phyloP scores from a whole-genome alignment of 2,888 invertebrate species.

The Seira sanloemensis region DNA sequence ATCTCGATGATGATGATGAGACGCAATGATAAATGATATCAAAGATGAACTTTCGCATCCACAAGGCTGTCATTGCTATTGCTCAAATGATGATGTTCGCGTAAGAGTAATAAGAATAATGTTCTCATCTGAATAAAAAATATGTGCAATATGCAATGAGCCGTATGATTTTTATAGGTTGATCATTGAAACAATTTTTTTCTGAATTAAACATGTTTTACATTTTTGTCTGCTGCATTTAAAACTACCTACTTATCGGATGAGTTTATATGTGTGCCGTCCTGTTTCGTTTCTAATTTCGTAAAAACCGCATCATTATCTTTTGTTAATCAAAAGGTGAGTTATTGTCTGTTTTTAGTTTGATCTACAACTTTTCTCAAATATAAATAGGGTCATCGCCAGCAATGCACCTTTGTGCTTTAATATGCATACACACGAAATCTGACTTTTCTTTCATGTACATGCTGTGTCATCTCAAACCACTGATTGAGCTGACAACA shows the following conservation, averaged over 20 bases:
- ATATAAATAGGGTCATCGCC: constrained; percentile 27
- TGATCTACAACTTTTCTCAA: neutral
- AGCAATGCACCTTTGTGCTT: neutral
- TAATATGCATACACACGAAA: neutral
- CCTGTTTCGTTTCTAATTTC: constrained; percentile 39
- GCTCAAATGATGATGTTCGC: constrained; percentile 35
- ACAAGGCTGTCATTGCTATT: constrained; percentile 54
- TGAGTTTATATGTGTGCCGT: constrained; percentile 33
- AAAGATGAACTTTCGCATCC: constrained; percentile 54
- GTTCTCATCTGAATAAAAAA: no score
- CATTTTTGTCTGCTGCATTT: neutral
- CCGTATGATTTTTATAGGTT: neutral
- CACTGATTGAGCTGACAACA: no score
- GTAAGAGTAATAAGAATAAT: neutral
- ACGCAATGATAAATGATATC: constrained; percentile 50
- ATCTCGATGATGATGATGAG: constrained; percentile 42
- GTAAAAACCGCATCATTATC: constrained; percentile 26
- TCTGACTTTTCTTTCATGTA: no score
- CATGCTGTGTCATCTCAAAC: no score
- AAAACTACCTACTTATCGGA: neutral
- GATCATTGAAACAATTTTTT: neutral
- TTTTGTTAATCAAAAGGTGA: neutral
- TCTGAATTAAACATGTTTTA: neutral
- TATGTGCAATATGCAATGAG: neutral
- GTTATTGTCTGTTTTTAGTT: neutral